Evolutionary conservation across 1,140 invertebrate species (phyloP), one percentile per base, ranked within the genome.

Genomic region (Drosophila parvula): DNA sequence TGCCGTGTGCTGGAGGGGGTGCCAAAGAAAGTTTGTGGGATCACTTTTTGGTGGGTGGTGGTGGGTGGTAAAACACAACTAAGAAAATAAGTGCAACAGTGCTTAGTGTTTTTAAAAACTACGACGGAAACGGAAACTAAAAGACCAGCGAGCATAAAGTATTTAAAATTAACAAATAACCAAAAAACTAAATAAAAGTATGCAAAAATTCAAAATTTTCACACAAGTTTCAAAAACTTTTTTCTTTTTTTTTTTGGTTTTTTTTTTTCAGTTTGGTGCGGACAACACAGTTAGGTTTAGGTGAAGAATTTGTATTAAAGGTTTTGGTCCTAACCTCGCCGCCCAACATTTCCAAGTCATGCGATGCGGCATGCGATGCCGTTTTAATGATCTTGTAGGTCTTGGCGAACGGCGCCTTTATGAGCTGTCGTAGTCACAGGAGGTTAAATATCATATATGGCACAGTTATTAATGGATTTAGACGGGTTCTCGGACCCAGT

Each of bases 381-480:
- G 96, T 97, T 96, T 97, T 97, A 94, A 98, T 95, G 94, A 98
- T 97, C 93, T 95, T 97, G 95, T 97, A 97, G 94, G 97, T 96
- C 95, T 97, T 98, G 94, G 96, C 96, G 94, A 97, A 98, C 89
- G 97, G 97, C 92, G 97, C 97, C 96, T 98, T 98, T 95, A 98
- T 95, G 94, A 97, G 95, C 97, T 98, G 95, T 82, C 68, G 78
- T 64, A 73, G 78, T 79, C 78, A 48, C 74, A 78, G 73, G 60
- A 75, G 40, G 40, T 68, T 77, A 67, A 30, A 45, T 67, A 76
- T 80, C 56, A 81, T 80, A 75, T 47, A 76, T 47, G 68, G 32
- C 40, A 73, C 34, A 61, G 50, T 45, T 58, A 78, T 63, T 57
- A 38, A 51, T 38, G 51, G 51, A 38, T 48, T 48, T 11, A 28